phyloP scores from a whole-genome alignment of 2,797 vertebrate genomes.

The Gymnocypris eckloni region DNA sequence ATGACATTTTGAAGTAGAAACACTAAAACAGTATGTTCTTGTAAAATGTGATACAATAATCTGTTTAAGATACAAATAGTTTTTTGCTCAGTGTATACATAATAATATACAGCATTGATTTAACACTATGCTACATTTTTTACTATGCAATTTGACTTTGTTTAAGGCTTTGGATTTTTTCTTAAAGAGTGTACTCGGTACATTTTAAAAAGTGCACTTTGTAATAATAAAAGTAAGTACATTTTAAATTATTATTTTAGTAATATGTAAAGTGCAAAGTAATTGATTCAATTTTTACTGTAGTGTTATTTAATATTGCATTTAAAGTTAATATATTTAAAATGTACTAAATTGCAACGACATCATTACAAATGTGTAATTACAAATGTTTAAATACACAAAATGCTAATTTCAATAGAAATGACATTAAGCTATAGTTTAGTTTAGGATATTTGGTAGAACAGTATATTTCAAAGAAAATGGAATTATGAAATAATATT shows the following conservation, averaged over 20 bases:
- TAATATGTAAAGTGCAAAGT: neutral
- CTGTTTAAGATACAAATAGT: neutral
- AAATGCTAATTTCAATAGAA: neutral
- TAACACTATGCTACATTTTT: too few species aligned
- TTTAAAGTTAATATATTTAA: neutral
- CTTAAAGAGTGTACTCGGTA: neutral
- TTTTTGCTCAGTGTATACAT: too few species aligned
- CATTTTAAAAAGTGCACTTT: neutral
- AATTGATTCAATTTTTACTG: neutral
- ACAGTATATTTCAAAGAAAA: too few species aligned
- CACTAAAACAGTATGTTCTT: neutral
- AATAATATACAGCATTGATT: too few species aligned
- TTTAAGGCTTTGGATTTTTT: neutral
- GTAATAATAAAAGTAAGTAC: neutral
- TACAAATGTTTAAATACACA: neutral
- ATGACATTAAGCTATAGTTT: neutral
- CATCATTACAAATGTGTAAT: neutral
- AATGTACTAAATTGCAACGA: neutral
- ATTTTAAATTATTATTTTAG: neutral
- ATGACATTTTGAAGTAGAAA: neutral
- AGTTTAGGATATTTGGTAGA: too few species aligned
- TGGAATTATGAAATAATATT: too few species aligned
- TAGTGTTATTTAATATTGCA: neutral
- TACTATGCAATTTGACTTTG: neutral
- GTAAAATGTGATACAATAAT: neutral